Evolutionary conservation across 2,797 vertebrate species (phyloP).

Genomic region (Melanotaenia pygmaea): DNA sequence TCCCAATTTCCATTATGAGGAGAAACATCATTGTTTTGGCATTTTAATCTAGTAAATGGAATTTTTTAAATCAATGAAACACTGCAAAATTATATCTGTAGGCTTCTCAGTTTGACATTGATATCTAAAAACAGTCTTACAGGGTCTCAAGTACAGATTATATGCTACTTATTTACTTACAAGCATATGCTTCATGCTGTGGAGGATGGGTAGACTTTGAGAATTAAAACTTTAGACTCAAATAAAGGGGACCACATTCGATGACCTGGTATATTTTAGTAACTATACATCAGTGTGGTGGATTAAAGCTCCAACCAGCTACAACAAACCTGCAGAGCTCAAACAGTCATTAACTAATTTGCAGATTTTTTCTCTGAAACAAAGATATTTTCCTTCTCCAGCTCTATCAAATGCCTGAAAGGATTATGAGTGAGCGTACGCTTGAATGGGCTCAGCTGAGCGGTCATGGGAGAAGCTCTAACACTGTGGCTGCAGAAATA

Average conservation of each 20-base stretch:
- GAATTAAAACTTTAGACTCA: too few species aligned
- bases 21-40: background rate
- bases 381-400: constrained; percentile 42
- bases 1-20: background rate
- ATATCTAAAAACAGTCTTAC: background rate
- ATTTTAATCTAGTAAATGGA: background rate
- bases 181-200: background rate
- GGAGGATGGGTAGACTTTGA: background rate
- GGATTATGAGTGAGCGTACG: constrained; percentile 64
- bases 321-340: constrained; percentile 27
- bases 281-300: background rate
- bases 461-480: constrained; percentile 62
- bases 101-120: accelerated
- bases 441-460: constrained; percentile 59
- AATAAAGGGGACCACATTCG: background rate
- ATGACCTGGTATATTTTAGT: background rate
- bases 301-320: constrained; percentile 3
- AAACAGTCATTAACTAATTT: constrained; percentile 37
- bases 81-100: background rate
- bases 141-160: background rate
- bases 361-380: constrained; percentile 25
- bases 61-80: background rate
- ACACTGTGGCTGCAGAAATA: constrained; percentile 14
- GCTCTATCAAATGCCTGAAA: constrained; percentile 60
- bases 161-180: too few species aligned